phyloP scores from a whole-genome alignment of 2,113 vertebrate species.

The Mohoua ochrocephala region DNA sequence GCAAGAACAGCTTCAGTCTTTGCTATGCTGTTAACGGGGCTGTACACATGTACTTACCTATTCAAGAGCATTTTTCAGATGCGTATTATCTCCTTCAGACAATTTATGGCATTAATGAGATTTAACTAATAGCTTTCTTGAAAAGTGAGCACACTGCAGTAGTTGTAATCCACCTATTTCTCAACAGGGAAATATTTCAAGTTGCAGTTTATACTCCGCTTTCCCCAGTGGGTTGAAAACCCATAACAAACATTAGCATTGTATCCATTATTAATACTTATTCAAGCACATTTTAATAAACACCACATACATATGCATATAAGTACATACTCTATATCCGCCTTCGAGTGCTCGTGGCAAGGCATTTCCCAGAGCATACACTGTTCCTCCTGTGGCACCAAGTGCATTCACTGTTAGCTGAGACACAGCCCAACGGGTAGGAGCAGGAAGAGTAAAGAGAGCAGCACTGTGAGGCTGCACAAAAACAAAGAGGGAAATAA shows the following conservation, averaged over 20 bases:
- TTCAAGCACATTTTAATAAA: background rate
- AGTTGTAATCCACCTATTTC: background rate
- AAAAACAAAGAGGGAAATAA: background rate
- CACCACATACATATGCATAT: background rate
- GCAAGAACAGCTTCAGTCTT: background rate
- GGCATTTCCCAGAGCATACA: background rate
- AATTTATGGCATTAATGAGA: background rate
- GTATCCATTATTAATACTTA: slow-evolving; percentile 9
- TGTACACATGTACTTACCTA: background rate
- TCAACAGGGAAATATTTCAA: background rate
- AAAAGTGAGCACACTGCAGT: background rate
- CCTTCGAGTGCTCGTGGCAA: background rate
- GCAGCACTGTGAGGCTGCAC: accelerated
- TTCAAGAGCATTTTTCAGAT: background rate
- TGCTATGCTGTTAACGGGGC: background rate
- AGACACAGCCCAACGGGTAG: background rate
- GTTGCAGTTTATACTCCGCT: background rate
- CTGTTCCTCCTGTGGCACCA: background rate
- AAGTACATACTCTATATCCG: background rate
- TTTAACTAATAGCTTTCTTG: background rate
- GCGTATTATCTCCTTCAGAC: background rate
- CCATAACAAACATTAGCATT: background rate
- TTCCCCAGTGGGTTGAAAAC: background rate
- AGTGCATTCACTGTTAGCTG: background rate
- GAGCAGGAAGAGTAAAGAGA: background rate